Evolutionary conservation across 2,888 invertebrate genomes (phyloP).

Genomic region (Temnothorax unifasciatus): DNA sequence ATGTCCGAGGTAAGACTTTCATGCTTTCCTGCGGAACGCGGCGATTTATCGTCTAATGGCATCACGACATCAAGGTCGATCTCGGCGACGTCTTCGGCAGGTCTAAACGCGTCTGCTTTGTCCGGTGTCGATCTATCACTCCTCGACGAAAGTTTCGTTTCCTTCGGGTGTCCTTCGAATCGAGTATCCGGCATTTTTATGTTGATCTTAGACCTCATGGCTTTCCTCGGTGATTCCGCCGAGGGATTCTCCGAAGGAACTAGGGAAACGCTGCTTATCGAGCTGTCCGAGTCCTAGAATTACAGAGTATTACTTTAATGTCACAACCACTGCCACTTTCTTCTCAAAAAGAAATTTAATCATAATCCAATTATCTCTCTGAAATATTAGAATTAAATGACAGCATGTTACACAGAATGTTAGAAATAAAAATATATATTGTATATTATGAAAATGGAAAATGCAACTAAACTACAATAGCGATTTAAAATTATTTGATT

Average conservation of each 20-base stretch:
- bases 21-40: slow-evolving; percentile 25
- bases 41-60: slow-evolving; percentile 28
- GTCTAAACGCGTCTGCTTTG: not conserved
- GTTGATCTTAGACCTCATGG: slow-evolving; percentile 33
- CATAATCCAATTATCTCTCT: not conserved
- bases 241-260: slow-evolving; percentile 14
- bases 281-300: slow-evolving; percentile 58
- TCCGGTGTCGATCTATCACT: not conserved
- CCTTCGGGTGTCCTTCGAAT: not conserved
- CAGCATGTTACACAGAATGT: not conserved
- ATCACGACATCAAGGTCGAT: not conserved
- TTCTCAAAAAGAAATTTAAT: not conserved
- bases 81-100: not conserved
- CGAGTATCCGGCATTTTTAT: slow-evolving; percentile 52
- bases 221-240: not conserved
- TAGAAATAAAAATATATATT: not conserved
- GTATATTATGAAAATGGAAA: not conserved
- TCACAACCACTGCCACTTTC: not conserved
- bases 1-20: slow-evolving; percentile 28
- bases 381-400: not conserved
- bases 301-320: not conserved
- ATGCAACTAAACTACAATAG: not conserved
- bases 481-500: not conserved
- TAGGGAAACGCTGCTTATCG: slow-evolving; percentile 28
- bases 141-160: slow-evolving; percentile 13